Percentiles rank a stretch among this genome's conserved stretches.
phyloP scores from a whole-genome alignment of 2,888 invertebrate genomes.

The Cyclophora albipunctata region DNA sequence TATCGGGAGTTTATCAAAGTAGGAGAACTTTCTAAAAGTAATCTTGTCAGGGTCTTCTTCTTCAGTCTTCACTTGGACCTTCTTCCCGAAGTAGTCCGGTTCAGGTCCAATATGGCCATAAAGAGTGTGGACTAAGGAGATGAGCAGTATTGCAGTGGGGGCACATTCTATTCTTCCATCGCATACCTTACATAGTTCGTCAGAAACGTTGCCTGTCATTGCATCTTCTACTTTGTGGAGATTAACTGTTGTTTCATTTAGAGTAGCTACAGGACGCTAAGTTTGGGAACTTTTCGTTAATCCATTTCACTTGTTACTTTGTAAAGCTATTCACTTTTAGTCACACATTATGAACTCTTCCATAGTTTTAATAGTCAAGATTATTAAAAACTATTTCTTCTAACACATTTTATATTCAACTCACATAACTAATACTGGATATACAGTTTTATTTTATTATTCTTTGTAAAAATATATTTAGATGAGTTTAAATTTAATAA shows the following conservation, averaged over 20 bases:
- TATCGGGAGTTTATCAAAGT: conserved; percentile 21
- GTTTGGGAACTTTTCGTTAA: too few relatives aligned
- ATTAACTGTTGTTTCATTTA: too few relatives aligned
- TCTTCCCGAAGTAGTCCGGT: conserved; percentile 52
- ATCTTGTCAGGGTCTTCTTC: conserved; percentile 3
- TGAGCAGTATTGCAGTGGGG: conserved; percentile 62
- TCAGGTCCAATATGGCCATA: conserved; percentile 57
- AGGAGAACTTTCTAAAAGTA: conserved; percentile 19
- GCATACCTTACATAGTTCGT: conserved; percentile 62
- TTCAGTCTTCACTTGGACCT: conserved; percentile 13
- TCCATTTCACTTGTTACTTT: neutral
- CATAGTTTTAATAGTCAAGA: too few relatives aligned
- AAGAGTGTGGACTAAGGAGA: conserved; percentile 57
- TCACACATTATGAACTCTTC: too few relatives aligned
- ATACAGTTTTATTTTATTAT: too few relatives aligned
- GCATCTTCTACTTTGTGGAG: conserved; percentile 40
- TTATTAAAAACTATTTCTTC: too few relatives aligned
- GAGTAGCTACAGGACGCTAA: too few relatives aligned
- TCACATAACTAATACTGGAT: too few relatives aligned
- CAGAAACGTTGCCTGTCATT: conserved; percentile 58
- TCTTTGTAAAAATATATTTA: too few relatives aligned
- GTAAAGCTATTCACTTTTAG: too few relatives aligned
- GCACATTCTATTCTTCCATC: conserved; percentile 66
- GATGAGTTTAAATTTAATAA: too few relatives aligned
- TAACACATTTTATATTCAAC: too few relatives aligned